Conservation (phyloP, 1,140 invertebrate genomes). For the Harlomillsia oculata region DNA sequence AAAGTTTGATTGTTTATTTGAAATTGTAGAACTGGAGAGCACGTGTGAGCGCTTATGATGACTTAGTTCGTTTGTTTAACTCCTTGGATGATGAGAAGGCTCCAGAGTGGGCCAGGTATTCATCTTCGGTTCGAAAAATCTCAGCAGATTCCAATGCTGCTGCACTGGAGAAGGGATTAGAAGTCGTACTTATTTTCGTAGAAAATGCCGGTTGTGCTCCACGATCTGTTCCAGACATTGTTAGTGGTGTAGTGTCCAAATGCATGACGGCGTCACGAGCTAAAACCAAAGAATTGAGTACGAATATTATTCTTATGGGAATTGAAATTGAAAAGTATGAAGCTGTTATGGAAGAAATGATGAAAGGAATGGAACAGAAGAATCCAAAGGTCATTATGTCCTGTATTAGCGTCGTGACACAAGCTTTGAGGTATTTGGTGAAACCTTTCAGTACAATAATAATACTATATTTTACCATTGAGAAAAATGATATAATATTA, state of each 20-base stretch:
- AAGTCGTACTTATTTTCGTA: constrained; percentile 77
- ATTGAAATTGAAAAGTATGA: constrained; percentile 95
- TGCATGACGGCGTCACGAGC: constrained; percentile 75
- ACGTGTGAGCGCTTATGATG: constrained; percentile 83
- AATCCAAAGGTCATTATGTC: constrained; percentile 89
- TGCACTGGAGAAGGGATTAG: constrained; percentile 91
- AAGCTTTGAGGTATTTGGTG: constrained; percentile 54
- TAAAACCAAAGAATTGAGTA: constrained; percentile 81
- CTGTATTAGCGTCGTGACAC: constrained; percentile 64
- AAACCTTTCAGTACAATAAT: neutral
- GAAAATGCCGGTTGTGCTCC: constrained; percentile 77
- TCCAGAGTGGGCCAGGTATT: constrained; percentile 83
- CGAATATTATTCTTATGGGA: constrained; percentile 83
- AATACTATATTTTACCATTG: too few species aligned
- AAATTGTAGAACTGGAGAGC: constrained; percentile 75
- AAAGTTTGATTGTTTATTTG: constrained; percentile 2
- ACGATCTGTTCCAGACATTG: constrained; percentile 79
- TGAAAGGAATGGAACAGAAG: constrained; percentile 89
- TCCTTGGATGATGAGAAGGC: constrained; percentile 83
- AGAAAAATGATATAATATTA: neutral
- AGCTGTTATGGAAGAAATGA: constrained; percentile 74
- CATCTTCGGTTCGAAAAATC: constrained; percentile 89
- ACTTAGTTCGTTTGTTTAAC: constrained; percentile 76
- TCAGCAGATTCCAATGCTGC: constrained; percentile 87
- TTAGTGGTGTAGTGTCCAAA: constrained; percentile 79